phyloP scores from a whole-genome alignment of 2,113 vertebrate species.

The Larimichthys crocea region DNA sequence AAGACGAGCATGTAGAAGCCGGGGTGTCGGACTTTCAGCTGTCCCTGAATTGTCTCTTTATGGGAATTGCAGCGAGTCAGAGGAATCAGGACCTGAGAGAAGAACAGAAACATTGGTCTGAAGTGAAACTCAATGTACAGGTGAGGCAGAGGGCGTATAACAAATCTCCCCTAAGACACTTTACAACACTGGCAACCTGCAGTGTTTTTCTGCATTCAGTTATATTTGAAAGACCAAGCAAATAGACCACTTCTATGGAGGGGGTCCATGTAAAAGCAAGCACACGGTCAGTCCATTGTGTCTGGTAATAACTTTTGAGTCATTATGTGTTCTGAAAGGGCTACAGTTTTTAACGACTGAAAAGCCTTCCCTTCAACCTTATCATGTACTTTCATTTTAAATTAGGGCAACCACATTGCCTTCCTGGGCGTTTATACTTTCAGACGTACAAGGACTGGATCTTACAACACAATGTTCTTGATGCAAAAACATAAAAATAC shows the following conservation, averaged over 20 bases:
- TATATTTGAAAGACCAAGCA: conserved; percentile 34
- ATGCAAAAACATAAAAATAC: not conserved
- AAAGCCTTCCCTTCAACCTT: conserved; percentile 1
- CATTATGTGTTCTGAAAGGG: not conserved
- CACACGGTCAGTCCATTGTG: conserved; percentile 5
- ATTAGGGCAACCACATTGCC: not conserved
- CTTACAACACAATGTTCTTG: not conserved
- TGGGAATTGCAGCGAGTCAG: conserved; percentile 94
- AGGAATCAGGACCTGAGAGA: conserved; percentile 93
- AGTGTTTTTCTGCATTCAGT: not conserved
- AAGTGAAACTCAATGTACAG: conserved; percentile 4
- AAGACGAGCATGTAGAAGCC: conserved; percentile 94
- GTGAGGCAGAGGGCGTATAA: not conserved
- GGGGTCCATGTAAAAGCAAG: not conserved
- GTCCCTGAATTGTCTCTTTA: conserved; percentile 92
- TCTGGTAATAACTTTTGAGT: conserved; percentile 21
- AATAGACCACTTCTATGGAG: not conserved
- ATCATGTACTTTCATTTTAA: not conserved
- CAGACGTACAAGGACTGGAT: not conserved
- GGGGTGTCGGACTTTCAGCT: conserved; percentile 89
- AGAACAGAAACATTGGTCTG: conserved; percentile 40
- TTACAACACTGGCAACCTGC: conserved; percentile 27
- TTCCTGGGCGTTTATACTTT: not conserved
- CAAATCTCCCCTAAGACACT: too few species aligned
- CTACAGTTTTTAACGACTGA: not conserved